Conservation (phyloP, 2,888 invertebrate species). For the Volucella inanis region DNA sequence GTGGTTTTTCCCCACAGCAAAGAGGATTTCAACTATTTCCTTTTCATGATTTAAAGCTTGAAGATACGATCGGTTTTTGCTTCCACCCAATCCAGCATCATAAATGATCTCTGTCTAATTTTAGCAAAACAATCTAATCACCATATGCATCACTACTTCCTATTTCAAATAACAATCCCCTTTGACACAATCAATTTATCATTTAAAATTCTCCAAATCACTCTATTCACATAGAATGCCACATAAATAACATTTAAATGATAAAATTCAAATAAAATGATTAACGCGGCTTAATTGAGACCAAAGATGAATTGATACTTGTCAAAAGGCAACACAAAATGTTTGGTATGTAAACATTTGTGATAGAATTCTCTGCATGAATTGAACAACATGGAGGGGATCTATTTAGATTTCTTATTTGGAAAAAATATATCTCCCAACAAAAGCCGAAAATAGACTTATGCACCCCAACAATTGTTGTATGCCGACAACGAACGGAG, state of each 20-base stretch:
- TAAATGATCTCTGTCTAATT: too few species aligned
- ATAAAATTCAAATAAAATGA: conserved; percentile 57
- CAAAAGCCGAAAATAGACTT: conserved; percentile 31
- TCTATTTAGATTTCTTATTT: conserved; percentile 54
- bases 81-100: too few species aligned
- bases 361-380: conserved; percentile 64
- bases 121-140: too few species aligned
- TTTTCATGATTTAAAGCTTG: too few species aligned
- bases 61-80: too few species aligned
- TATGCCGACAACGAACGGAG: not conserved
- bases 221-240: not conserved
- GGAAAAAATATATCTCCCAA: not conserved
- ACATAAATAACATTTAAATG: conserved; percentile 18
- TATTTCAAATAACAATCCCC: too few species aligned
- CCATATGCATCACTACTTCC: too few species aligned
- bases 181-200: conserved; percentile 3
- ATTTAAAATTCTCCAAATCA: not conserved
- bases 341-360: conserved; percentile 72
- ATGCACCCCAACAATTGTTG: not conserved
- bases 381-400: conserved; percentile 51
- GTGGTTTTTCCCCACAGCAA: too few species aligned
- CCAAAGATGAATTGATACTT: conserved; percentile 47
- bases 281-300: conserved; percentile 55
- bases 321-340: conserved; percentile 47
- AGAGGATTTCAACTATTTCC: too few species aligned